Percentiles rank a stretch among this genome's conserved stretches.
Conservation (phyloP, 2,113 vertebrate genomes). For the Carassius auratus region DNA sequence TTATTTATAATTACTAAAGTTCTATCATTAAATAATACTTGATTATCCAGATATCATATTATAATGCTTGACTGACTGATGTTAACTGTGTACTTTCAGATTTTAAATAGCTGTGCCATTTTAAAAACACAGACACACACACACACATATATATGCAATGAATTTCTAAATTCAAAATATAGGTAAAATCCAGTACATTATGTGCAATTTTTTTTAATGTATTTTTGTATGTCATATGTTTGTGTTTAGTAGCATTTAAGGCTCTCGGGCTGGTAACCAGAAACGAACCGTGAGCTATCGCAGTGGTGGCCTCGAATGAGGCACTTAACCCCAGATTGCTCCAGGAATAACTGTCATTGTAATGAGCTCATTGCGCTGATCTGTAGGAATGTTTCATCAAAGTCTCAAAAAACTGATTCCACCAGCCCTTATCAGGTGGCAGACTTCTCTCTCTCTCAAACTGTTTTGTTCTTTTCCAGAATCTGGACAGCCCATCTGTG, state of each 20-base stretch:
- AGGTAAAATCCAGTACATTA: too few relatives aligned
- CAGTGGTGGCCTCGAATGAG: not conserved
- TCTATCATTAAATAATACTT: too few relatives aligned
- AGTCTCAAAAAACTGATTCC: not conserved
- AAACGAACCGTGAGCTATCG: not conserved
- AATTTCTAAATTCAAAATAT: too few relatives aligned
- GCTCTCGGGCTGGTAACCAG: not conserved
- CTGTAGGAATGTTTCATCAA: not conserved
- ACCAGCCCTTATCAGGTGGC: not conserved
- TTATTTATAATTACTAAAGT: too few relatives aligned
- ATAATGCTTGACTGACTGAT: too few relatives aligned
- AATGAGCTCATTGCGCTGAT: not conserved
- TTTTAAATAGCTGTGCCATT: too few relatives aligned
- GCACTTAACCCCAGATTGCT: too few relatives aligned
- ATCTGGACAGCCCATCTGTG: slow-evolving; percentile 96
- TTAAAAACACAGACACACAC: too few relatives aligned
- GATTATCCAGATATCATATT: too few relatives aligned
- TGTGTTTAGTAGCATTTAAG: not conserved
- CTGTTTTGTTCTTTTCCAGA: slow-evolving; percentile 70
- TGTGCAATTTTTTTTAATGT: too few relatives aligned
- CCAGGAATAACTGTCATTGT: not conserved
- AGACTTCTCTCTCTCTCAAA: not conserved
- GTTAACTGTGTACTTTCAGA: too few relatives aligned
- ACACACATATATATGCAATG: too few relatives aligned
- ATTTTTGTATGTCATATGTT: not conserved